Percentiles rank a stretch among this genome's conserved stretches.
phyloP scores from a whole-genome alignment of 2,113 vertebrate species.

The Brevimyrus niger region DNA sequence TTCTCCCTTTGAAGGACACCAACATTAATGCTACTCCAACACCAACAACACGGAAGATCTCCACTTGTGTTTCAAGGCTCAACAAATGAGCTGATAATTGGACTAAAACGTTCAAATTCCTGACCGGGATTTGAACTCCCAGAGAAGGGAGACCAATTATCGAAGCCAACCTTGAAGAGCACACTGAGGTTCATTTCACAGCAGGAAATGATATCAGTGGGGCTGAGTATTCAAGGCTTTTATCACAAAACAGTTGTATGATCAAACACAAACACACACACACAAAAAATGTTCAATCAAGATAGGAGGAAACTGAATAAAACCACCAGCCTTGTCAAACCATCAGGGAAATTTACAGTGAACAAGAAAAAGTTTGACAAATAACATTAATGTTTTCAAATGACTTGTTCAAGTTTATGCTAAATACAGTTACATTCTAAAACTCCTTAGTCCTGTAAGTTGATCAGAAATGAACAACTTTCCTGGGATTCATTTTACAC shows the following conservation, averaged over 20 bases:
- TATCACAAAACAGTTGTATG: constrained; percentile 49
- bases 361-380: not conserved
- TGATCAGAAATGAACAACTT: not conserved
- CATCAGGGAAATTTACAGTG: constrained; percentile 6
- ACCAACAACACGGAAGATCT: constrained; percentile 50
- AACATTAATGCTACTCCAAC: constrained; percentile 43
- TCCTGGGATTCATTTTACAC: not conserved
- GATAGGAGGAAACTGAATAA: constrained; percentile 37
- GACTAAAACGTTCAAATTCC: constrained; percentile 45
- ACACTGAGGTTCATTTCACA: constrained; percentile 37
- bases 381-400: not conserved
- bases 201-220: constrained; percentile 54
- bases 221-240: constrained; percentile 31
- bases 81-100: constrained; percentile 62
- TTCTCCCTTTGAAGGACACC: constrained; percentile 55
- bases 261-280: constrained; percentile 37
- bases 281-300: constrained; percentile 28
- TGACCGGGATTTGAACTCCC: constrained; percentile 45
- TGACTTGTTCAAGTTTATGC: not conserved
- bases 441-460: not conserved
- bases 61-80: constrained; percentile 49
- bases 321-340: constrained; percentile 50
- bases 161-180: constrained; percentile 37
- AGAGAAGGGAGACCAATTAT: constrained; percentile 53
- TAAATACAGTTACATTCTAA: not conserved